Conservation (phyloP, 2,797 vertebrate genomes). For the Sebastiscus albofasciatus region DNA sequence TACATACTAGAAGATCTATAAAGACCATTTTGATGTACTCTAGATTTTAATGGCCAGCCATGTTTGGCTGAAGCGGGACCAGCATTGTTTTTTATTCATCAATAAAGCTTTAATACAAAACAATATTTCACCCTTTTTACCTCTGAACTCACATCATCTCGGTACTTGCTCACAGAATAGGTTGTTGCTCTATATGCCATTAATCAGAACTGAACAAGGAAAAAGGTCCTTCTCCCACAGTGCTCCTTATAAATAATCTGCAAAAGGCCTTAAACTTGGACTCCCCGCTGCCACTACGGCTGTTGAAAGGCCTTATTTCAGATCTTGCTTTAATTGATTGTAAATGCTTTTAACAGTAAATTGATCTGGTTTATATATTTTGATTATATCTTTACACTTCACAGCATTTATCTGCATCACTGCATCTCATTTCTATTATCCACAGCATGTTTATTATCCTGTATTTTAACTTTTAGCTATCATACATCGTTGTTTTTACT, state of each 20-base stretch:
- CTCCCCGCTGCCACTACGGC: background rate
- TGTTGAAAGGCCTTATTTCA: background rate
- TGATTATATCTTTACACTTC: background rate
- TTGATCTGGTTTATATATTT: background rate
- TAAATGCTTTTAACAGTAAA: background rate
- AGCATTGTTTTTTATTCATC: background rate
- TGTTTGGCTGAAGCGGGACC: background rate
- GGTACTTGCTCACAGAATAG: background rate
- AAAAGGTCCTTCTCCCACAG: background rate
- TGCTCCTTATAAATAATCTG: background rate
- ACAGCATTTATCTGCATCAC: background rate
- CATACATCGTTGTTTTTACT: background rate
- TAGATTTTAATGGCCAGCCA: background rate
- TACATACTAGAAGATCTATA: background rate
- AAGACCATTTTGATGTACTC: background rate
- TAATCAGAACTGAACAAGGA: background rate
- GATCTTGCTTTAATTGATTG: background rate
- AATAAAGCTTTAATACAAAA: background rate
- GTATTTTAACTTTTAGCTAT: background rate
- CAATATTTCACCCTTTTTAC: background rate
- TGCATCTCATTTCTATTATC: background rate
- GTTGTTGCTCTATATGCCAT: background rate
- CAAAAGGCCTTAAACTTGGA: background rate
- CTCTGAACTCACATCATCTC: background rate
- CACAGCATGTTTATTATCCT: background rate